Conservation (phyloP, 2,888 invertebrate genomes). For the Ptychoptera albimana region DNA sequence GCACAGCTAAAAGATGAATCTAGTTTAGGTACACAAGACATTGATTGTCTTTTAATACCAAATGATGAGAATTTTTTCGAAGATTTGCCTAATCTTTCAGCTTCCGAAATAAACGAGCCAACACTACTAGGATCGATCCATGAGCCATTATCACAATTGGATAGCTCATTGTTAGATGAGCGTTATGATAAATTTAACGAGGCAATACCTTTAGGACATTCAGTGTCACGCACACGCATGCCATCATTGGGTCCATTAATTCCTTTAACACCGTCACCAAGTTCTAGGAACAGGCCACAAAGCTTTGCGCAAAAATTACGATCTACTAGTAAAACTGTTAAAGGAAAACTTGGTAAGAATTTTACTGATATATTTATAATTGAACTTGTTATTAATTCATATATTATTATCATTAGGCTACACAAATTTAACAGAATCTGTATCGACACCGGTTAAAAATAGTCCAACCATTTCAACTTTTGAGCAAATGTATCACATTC, state of each 20-base stretch:
- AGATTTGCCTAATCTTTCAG: conserved; percentile 11
- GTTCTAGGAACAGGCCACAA: conserved; percentile 47
- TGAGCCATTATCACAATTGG: conserved; percentile 24
- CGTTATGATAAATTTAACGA: conserved; percentile 31
- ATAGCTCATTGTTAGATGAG: conserved; percentile 24
- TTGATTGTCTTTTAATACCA: too few relatives aligned
- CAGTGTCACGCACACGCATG: conserved; percentile 17
- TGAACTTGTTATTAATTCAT: conserved; percentile 12
- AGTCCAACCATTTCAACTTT: conserved; percentile 40
- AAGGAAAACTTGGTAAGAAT: conserved; percentile 38
- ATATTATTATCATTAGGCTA: conserved; percentile 42
- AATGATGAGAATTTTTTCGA: too few relatives aligned
- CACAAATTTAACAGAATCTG: conserved; percentile 62
- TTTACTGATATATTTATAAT: conserved; percentile 16
- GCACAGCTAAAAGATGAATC: conserved; percentile 41
- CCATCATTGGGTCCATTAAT: conserved; percentile 23
- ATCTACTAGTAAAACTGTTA: conserved; percentile 71
- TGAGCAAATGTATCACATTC: conserved; percentile 19
- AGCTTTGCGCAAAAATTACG: conserved; percentile 78
- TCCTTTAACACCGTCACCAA: conserved; percentile 28
- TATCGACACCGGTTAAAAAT: conserved; percentile 45
- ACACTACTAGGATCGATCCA: conserved; percentile 23
- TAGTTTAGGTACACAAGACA: conserved; percentile 34
- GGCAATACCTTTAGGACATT: conserved; percentile 19
- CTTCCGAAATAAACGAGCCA: conserved; percentile 30